Conservation (phyloP, 2,888 invertebrate genomes). For the Sceliomorpha sp. region DNA sequence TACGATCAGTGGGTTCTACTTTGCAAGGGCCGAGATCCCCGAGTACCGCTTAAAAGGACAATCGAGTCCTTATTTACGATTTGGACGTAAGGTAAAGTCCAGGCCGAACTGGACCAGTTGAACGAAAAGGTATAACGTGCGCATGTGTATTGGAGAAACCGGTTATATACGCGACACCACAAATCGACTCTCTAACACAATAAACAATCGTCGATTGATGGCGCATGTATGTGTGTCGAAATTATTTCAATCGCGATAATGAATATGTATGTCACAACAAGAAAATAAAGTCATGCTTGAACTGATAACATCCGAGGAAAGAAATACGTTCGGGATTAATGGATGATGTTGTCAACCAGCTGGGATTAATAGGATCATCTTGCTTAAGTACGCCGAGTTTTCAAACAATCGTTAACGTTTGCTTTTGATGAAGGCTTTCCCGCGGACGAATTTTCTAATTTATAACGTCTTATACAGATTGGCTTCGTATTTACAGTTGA, state of each 20-base stretch:
- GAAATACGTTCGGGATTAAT: too few relatives aligned
- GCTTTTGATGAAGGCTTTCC: too few relatives aligned
- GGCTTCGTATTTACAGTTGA: too few relatives aligned
- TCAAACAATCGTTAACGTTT: too few relatives aligned
- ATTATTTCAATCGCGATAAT: constrained; percentile 8
- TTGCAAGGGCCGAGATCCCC: constrained; percentile 21
- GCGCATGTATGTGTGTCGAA: constrained; percentile 7
- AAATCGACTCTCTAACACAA: constrained; percentile 22
- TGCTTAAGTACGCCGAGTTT: too few relatives aligned
- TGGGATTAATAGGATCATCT: too few relatives aligned
- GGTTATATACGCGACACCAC: constrained; percentile 26
- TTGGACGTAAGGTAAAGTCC: constrained; percentile 59
- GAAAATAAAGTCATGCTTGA: too few relatives aligned
- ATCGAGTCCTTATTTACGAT: constrained; percentile 77
- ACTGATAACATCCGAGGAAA: too few relatives aligned
- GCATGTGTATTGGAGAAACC: constrained; percentile 14
- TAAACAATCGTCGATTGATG: constrained; percentile 20
- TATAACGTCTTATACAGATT: too few relatives aligned
- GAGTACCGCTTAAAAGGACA: constrained; percentile 75
- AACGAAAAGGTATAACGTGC: not conserved
- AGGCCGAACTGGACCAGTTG: constrained; percentile 18
- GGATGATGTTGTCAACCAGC: too few relatives aligned
- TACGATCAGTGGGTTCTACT: constrained; percentile 67
- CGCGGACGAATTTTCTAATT: too few relatives aligned
- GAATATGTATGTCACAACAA: not conserved